These are phyloP conservation scores for Lophotis ruficrista DNA, from an alignment of 2,113 vertebrate species.

Conservation along the genomic window DNA sequence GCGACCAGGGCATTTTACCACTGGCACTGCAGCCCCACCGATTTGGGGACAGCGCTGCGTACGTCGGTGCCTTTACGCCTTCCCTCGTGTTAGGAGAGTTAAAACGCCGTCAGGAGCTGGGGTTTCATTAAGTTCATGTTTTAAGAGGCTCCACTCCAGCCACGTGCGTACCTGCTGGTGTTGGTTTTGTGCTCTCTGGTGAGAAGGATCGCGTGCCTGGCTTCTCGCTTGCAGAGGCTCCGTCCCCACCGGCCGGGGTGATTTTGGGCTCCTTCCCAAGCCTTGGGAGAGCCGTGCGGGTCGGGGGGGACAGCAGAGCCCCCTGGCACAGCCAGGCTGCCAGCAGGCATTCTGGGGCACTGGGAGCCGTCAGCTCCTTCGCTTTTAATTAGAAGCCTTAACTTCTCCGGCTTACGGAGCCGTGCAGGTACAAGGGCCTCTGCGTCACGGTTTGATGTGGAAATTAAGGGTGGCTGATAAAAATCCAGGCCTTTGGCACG, in stretches of 20 bases:
- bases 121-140: not conserved
- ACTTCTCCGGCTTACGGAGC: rapidly evolving
- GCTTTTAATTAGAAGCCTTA: not conserved
- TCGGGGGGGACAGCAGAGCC: not conserved
- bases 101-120: not conserved
- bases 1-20: rapidly evolving
- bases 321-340: not conserved
- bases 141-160: not conserved
- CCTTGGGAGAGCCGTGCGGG: rapidly evolving
- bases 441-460: not conserved
- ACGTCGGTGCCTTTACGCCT: rapidly evolving
- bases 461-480: not conserved
- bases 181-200: rapidly evolving
- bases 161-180: rapidly evolving
- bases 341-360: not conserved
- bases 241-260: rapidly evolving
- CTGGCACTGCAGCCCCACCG: rapidly evolving
- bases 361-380: not conserved
- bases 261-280: not conserved
- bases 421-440: not conserved
- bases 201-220: not conserved
- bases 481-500: not conserved
- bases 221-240: not conserved
- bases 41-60: not conserved
- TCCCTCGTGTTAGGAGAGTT: not conserved